phyloP scores from a whole-genome alignment of 2,888 invertebrate genomes.

The Agrotis puta region DNA sequence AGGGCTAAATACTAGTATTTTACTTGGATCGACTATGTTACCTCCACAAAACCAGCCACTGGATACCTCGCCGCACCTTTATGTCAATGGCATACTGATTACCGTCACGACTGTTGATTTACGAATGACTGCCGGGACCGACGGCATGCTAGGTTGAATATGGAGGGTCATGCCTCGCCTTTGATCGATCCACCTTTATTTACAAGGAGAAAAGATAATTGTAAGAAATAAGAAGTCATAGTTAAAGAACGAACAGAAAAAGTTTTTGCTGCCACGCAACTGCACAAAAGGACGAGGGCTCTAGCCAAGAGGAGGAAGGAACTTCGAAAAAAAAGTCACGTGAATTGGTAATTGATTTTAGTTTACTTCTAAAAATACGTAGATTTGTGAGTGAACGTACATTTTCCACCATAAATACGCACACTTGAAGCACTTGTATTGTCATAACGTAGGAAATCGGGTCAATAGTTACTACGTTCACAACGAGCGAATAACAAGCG shows the following conservation, averaged over 20 bases:
- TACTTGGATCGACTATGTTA: not conserved
- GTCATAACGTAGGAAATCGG: slow-evolving; percentile 31
- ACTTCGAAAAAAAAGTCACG: slow-evolving; percentile 20
- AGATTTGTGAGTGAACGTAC: slow-evolving; percentile 13
- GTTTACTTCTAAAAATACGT: slow-evolving; percentile 34
- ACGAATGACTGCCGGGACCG: not conserved
- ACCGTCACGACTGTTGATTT: not conserved
- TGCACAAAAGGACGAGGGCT: not conserved
- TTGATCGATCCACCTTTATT: not conserved
- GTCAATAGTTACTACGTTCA: slow-evolving; percentile 56
- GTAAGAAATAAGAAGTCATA: not conserved
- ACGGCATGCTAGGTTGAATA: not conserved
- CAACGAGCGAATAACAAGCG: slow-evolving; percentile 68
- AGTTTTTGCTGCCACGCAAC: too few species aligned
- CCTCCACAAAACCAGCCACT: not conserved
- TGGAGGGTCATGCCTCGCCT: not conserved
- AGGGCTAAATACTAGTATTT: not conserved
- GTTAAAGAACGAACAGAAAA: too few species aligned
- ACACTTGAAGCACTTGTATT: slow-evolving; percentile 41
- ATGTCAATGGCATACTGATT: not conserved
- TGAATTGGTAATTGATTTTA: slow-evolving; percentile 32
- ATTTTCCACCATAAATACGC: slow-evolving; percentile 31
- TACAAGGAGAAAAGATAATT: not conserved
- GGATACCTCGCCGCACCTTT: too few species aligned
- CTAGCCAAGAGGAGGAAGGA: not conserved